phyloP scores from a whole-genome alignment of 2,113 vertebrate species.

The Bufo bufo region DNA sequence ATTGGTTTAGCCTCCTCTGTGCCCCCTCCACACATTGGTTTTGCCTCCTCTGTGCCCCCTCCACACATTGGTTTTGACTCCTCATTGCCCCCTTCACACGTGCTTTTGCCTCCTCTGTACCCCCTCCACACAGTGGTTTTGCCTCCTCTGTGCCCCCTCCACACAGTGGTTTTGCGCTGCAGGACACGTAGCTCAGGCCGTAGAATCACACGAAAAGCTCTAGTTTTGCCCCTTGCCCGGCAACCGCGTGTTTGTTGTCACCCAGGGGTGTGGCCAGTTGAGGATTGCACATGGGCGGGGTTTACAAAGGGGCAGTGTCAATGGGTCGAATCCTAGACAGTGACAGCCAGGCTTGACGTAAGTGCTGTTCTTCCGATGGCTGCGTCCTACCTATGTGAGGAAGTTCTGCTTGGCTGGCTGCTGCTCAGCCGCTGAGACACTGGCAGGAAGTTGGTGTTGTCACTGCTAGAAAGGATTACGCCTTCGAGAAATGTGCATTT shows the following conservation, averaged over 20 bases:
- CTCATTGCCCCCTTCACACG: too few species aligned
- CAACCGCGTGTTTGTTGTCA: background rate
- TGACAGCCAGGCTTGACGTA: background rate
- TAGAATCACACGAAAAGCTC: conserved; percentile 40
- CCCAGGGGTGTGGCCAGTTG: background rate
- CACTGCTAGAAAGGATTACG: background rate
- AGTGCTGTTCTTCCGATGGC: background rate
- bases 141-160: background rate
- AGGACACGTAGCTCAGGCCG: conserved; percentile 45
- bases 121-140: too few species aligned
- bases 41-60: too few species aligned
- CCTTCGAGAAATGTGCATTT: background rate
- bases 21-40: too few species aligned
- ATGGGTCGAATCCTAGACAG: background rate
- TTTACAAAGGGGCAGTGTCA: background rate
- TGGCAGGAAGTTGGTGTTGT: background rate
- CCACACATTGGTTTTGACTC: too few species aligned
- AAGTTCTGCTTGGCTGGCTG: background rate
- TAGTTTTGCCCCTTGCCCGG: background rate
- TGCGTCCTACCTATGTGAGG: background rate
- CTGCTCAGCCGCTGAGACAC: background rate
- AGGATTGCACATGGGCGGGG: background rate
- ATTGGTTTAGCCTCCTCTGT: too few species aligned
- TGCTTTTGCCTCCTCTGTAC: too few species aligned
- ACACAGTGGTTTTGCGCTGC: conserved; percentile 25